These are phyloP conservation scores for Autographa gamma DNA, from an alignment of 2,888 invertebrate genomes.

Conservation along the genomic window DNA sequence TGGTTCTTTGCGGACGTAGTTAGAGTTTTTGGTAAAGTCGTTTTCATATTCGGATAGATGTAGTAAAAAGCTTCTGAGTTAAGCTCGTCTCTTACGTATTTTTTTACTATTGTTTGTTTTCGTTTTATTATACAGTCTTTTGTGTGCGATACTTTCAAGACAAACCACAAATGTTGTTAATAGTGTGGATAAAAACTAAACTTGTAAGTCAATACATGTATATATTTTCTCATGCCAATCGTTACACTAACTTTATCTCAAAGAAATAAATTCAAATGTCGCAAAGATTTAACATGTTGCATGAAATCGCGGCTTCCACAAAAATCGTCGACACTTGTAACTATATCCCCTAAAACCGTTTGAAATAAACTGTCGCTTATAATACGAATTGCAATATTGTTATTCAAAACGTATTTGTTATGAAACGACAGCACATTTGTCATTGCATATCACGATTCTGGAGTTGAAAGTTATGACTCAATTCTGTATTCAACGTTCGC, in stretches of 20 bases:
- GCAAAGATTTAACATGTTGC: not conserved
- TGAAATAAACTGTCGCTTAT: not conserved
- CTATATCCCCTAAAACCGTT: not conserved
- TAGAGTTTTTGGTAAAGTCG: not conserved
- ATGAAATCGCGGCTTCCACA: not conserved
- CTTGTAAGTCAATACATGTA: too few species aligned
- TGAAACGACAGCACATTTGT: constrained; percentile 41
- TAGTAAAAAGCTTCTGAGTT: constrained; percentile 2
- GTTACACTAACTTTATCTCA: too few species aligned
- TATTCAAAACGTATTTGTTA: constrained; percentile 50
- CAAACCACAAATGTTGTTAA: too few species aligned
- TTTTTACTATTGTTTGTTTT: too few species aligned
- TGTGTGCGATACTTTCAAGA: too few species aligned
- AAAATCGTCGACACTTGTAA: not conserved
- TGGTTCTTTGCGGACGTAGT: constrained; percentile 4
- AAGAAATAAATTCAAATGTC: too few species aligned
- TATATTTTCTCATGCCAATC: too few species aligned
- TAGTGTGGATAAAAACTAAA: too few species aligned
- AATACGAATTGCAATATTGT: constrained; percentile 26
- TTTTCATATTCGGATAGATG: not conserved
- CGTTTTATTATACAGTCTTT: too few species aligned
- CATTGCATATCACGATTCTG: constrained; percentile 48
- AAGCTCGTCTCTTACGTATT: not conserved
- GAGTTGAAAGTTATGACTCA: constrained; percentile 48
- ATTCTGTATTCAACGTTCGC: constrained; percentile 39